Evolutionary conservation across 1,140 invertebrate genomes (phyloP).

Genomic region (Tetramorium alpestre): DNA sequence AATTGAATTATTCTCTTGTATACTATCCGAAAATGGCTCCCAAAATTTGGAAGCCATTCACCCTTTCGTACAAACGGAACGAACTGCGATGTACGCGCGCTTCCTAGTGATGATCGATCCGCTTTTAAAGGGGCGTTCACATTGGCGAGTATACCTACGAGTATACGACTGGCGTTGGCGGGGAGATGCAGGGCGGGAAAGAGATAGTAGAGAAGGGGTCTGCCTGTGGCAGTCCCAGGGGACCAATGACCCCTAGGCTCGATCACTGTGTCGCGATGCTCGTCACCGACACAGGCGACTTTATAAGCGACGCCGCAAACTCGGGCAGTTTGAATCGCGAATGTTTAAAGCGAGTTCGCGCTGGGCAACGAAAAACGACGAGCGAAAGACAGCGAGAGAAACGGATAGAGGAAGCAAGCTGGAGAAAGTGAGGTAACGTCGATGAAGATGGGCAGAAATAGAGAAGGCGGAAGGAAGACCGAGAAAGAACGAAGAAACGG

Average conservation of each 20-base stretch:
- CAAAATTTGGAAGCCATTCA: neutral
- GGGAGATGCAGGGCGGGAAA: constrained; percentile 15
- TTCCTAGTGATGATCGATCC: constrained; percentile 64
- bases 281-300: constrained; percentile 39
- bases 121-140: constrained; percentile 65
- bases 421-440: constrained; percentile 17
- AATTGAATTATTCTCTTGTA: neutral
- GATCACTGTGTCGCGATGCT: constrained; percentile 60
- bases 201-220: constrained; percentile 53
- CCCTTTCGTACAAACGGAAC: neutral
- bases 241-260: constrained; percentile 62
- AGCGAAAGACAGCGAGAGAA: constrained; percentile 12
- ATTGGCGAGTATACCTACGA: constrained; percentile 9
- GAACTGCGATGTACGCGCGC: constrained; percentile 9
- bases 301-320: constrained; percentile 42
- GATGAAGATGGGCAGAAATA: neutral
- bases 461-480: constrained; percentile 13
- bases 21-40: neutral
- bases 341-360: constrained; percentile 10
- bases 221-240: constrained; percentile 46
- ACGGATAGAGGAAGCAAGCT: constrained; percentile 15
- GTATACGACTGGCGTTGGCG: neutral
- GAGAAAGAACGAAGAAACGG: neutral
- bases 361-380: neutral
- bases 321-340: constrained; percentile 9